Evolutionary conservation across 2,797 vertebrate genomes (phyloP).

Genomic region (Tragelaphus oryx): DNA sequence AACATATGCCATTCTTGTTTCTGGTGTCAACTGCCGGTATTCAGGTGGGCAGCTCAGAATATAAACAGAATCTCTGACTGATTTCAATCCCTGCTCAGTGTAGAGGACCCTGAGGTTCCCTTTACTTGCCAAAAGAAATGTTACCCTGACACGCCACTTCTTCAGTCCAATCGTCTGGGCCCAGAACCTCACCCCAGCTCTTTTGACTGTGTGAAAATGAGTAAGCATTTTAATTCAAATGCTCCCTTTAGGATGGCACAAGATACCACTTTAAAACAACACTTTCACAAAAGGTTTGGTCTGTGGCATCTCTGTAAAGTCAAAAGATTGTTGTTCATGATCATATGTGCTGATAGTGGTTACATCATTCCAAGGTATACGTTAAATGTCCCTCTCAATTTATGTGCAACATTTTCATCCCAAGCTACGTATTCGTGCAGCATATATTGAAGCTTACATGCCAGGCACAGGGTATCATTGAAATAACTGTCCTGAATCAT

Average conservation of each 20-base stretch:
- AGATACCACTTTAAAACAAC: constrained; percentile 45
- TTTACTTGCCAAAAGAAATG: not conserved
- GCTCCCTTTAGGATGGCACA: constrained; percentile 24
- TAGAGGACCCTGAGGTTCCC: not conserved
- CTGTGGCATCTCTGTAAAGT: constrained; percentile 60
- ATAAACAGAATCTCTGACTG: not conserved
- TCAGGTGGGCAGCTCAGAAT: not conserved
- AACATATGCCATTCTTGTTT: not conserved
- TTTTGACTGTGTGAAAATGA: not conserved
- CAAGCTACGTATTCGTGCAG: constrained; percentile 38
- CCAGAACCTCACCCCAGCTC: not conserved
- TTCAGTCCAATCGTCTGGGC: not conserved
- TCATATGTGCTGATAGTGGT: constrained; percentile 28
- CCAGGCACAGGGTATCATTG: not conserved
- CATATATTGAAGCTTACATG: constrained; percentile 38
- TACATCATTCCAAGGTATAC: constrained; percentile 52
- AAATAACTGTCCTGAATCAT: not conserved
- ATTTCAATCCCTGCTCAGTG: not conserved
- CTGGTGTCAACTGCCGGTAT: not conserved
- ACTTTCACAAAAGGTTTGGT: constrained; percentile 48
- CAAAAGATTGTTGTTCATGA: constrained; percentile 45
- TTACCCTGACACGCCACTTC: not conserved
- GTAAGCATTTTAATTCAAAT: constrained; percentile 38
- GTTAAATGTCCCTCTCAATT: constrained; percentile 51
- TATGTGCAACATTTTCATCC: constrained; percentile 49